A percentile compares a stretch with the other conserved stretches of the same genome.
phyloP scores from a whole-genome alignment of 2,888 invertebrate species.

The Drosophila tripunctata region DNA sequence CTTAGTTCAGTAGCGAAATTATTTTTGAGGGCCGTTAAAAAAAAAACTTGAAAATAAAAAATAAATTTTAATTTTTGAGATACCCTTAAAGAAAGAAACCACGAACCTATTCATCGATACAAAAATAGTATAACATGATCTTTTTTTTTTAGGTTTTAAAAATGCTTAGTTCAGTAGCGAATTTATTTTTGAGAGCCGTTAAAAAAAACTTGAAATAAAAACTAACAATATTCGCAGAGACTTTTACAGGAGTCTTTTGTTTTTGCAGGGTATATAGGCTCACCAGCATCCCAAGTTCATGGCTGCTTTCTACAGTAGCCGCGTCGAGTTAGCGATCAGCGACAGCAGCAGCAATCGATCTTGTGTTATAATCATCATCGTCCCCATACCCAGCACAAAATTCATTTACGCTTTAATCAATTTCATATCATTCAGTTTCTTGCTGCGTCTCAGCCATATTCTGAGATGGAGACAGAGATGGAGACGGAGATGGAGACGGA shows the following conservation, averaged over 20 bases:
- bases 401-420: slow-evolving; percentile 84
- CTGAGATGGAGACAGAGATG: neutral
- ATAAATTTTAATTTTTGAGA: no score
- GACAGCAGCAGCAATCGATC: slow-evolving; percentile 82
- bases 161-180: no score
- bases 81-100: no score
- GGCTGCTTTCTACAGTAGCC: slow-evolving; percentile 81
- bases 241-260: neutral
- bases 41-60: no score
- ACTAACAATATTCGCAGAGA: no score
- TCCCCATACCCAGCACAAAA: slow-evolving; percentile 70
- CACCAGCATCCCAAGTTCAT: no score
- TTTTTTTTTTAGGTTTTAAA: no score
- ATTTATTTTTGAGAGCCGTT: no score
- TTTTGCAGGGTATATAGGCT: neutral
- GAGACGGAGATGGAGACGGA: neutral
- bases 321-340: slow-evolving; percentile 83
- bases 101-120: no score
- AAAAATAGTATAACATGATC: no score
- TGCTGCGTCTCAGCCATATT: slow-evolving; percentile 16
- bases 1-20: neutral
- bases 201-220: no score
- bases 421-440: slow-evolving; percentile 75
- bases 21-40: no score
- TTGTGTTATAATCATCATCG: slow-evolving; percentile 81